Conservation (phyloP, 2,888 invertebrate genomes). For the Hedychridium roseum region DNA sequence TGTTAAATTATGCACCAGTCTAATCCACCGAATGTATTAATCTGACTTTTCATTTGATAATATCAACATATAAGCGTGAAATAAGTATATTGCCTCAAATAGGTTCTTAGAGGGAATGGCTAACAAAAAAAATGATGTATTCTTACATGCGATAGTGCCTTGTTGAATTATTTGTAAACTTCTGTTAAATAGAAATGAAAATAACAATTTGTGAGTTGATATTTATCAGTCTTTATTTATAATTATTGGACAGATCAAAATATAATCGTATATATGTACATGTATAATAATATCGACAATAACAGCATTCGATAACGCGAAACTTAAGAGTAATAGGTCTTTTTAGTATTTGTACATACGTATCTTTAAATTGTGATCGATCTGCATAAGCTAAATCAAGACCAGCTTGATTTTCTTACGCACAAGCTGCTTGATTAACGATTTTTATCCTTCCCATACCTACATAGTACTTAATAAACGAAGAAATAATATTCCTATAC, state of each 20-base stretch:
- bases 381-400: slow-evolving; percentile 37
- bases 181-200: too few relatives aligned
- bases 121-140: too few relatives aligned
- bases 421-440: background rate
- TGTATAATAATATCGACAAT: slow-evolving; percentile 15
- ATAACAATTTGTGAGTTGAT: too few relatives aligned
- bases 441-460: background rate
- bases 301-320: slow-evolving; percentile 27
- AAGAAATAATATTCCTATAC: background rate
- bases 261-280: slow-evolving; percentile 38
- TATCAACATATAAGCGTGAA: too few relatives aligned
- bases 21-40: too few relatives aligned
- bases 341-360: background rate
- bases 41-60: too few relatives aligned
- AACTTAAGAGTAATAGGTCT: slow-evolving; percentile 18
- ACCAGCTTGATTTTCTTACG: slow-evolving; percentile 46
- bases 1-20: too few relatives aligned
- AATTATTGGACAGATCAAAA: slow-evolving; percentile 53
- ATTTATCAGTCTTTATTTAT: slow-evolving; percentile 56
- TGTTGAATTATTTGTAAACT: too few relatives aligned
- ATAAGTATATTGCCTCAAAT: too few relatives aligned
- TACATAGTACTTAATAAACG: background rate
- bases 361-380: background rate
- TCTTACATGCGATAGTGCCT: too few relatives aligned
- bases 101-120: too few relatives aligned